Evolutionary conservation across 2,888 invertebrate genomes (phyloP).

Genomic region (Augochlorella aurata): DNA sequence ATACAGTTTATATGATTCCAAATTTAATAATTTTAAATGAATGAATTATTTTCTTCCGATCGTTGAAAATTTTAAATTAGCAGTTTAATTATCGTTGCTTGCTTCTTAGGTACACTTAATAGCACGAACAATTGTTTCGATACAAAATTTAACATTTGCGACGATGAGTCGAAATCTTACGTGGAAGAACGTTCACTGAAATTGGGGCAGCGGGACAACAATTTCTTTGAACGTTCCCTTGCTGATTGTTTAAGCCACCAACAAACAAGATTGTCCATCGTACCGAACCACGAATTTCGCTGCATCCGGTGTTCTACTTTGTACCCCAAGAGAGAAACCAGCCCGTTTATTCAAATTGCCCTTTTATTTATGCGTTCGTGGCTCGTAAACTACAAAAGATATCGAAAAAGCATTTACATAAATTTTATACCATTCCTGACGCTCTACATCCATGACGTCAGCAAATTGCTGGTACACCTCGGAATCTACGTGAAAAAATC

Average conservation of each 20-base stretch:
- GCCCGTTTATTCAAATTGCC: not conserved
- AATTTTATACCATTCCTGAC: not conserved
- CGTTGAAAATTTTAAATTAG: too few relatives aligned
- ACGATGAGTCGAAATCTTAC: too few relatives aligned
- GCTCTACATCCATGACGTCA: not conserved
- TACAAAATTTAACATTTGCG: too few relatives aligned
- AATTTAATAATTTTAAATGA: too few relatives aligned
- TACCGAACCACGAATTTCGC: not conserved
- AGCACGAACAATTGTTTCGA: too few relatives aligned
- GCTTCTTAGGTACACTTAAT: too few relatives aligned
- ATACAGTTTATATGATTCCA: too few relatives aligned
- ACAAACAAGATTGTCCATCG: not conserved
- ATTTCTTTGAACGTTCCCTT: not conserved
- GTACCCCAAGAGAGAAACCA: not conserved
- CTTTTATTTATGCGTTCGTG: not conserved
- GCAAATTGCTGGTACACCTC: not conserved
- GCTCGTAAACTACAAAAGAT: conserved; percentile 4
- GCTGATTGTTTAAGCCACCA: not conserved
- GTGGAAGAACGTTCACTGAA: too few relatives aligned
- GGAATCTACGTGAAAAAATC: not conserved
- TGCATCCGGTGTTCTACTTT: not conserved
- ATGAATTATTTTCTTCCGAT: too few relatives aligned
- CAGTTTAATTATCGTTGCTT: too few relatives aligned
- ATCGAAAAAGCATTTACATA: not conserved
- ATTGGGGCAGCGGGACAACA: too few relatives aligned